These are phyloP conservation scores for Lathronympha strigana DNA, from an alignment of 2,888 invertebrate species.

Conservation along the genomic window DNA sequence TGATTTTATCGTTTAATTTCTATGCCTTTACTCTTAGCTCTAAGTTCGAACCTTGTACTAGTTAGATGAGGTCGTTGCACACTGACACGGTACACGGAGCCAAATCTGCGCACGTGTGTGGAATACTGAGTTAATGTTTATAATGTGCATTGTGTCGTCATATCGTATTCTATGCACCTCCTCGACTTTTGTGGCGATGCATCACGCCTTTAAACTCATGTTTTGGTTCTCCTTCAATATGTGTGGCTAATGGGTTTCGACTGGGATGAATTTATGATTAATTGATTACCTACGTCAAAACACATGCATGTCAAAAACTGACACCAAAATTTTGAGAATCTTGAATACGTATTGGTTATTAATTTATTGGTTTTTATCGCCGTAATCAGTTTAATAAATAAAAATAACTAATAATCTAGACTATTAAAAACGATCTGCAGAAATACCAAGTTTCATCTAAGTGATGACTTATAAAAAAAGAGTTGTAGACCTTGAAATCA, in stretches of 20 bases:
- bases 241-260: not conserved
- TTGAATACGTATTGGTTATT: too few species aligned
- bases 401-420: too few species aligned
- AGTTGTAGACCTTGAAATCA: not conserved
- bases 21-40: constrained; percentile 9
- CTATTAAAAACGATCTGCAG: too few species aligned
- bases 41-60: constrained; percentile 46
- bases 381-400: too few species aligned
- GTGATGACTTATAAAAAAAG: not conserved
- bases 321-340: too few species aligned
- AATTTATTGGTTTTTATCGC: too few species aligned
- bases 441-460: too few species aligned
- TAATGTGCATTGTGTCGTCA: constrained; percentile 46
- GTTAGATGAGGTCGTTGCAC: constrained; percentile 51
- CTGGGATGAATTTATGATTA: not conserved
- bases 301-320: not conserved
- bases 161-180: constrained; percentile 34
- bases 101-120: constrained; percentile 50
- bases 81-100: too few species aligned
- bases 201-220: constrained; percentile 25
- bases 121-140: constrained; percentile 49
- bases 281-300: too few species aligned
- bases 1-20: too few species aligned
- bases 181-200: constrained; percentile 36
- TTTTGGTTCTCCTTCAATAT: constrained; percentile 21